Evolutionary conservation across 2,113 vertebrate genomes (phyloP).

Genomic region (Pardalotus punctatus): DNA sequence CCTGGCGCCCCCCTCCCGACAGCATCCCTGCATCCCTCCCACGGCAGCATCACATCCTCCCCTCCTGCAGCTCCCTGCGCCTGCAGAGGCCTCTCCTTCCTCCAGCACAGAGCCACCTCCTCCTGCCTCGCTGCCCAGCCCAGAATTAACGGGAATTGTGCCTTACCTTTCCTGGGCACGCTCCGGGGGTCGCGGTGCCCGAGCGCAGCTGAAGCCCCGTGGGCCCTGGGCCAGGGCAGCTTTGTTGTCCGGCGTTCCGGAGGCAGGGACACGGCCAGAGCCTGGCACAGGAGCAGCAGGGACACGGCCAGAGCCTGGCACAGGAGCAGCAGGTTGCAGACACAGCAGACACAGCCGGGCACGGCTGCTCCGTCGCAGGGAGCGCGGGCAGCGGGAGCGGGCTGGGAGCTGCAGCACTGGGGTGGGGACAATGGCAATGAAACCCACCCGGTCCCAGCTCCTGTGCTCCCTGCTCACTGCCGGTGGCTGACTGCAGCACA

Average conservation of each 20-base stretch:
- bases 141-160: neutral
- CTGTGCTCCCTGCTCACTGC: neutral
- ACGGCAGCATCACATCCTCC: neutral
- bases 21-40: neutral
- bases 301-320: neutral
- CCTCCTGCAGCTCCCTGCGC: neutral
- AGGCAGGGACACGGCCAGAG: neutral
- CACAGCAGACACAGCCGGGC: neutral
- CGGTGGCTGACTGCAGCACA: neutral
- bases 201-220: neutral
- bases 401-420: neutral
- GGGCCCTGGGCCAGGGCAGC: neutral
- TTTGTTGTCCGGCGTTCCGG: neutral
- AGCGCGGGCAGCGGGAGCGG: neutral
- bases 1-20: neutral
- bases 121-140: neutral
- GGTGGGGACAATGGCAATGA: neutral
- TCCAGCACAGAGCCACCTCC: neutral
- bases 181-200: neutral
- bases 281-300: neutral
- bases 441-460: neutral
- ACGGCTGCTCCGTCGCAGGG: too few species aligned
- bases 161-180: conserved; percentile 18
- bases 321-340: neutral
- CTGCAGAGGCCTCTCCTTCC: neutral